These are phyloP conservation scores for Nasonovia ribisnigri DNA, from an alignment of 2,888 invertebrate genomes.

Conservation along the genomic window DNA sequence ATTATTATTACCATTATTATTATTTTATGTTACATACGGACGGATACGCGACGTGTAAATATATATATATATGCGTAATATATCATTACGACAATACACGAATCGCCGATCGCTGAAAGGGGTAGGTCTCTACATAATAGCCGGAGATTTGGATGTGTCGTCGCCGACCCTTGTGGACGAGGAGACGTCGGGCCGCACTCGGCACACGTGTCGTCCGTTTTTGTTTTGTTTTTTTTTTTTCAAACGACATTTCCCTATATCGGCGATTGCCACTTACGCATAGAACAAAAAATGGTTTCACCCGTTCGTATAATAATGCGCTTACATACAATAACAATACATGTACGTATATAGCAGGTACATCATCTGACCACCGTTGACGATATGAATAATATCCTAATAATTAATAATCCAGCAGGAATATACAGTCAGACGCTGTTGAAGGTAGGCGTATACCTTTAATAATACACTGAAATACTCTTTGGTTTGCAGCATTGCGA, in stretches of 20 bases:
- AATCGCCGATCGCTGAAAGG: background rate
- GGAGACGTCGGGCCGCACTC: background rate
- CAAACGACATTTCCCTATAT: background rate
- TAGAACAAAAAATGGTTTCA: background rate
- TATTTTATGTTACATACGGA: background rate
- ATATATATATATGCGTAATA: background rate
- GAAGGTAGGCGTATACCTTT: background rate
- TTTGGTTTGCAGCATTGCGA: background rate
- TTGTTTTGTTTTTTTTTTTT: slow-evolving; percentile 2
- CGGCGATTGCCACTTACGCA: background rate
- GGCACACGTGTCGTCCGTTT: background rate
- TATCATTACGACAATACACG: background rate
- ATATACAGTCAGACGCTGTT: background rate
- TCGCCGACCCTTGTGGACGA: background rate
- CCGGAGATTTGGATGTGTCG: background rate
- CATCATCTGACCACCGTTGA: background rate
- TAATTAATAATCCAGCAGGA: background rate
- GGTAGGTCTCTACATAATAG: background rate
- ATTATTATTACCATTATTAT: background rate
- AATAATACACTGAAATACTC: background rate
- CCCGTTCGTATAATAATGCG: background rate
- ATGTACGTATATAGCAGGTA: background rate
- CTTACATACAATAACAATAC: background rate
- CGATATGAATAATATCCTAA: too few species aligned
- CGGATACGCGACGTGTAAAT: background rate